These are phyloP conservation scores for Galaxias olidus DNA, from an alignment of 2,797 vertebrate species.

Conservation along the genomic window DNA sequence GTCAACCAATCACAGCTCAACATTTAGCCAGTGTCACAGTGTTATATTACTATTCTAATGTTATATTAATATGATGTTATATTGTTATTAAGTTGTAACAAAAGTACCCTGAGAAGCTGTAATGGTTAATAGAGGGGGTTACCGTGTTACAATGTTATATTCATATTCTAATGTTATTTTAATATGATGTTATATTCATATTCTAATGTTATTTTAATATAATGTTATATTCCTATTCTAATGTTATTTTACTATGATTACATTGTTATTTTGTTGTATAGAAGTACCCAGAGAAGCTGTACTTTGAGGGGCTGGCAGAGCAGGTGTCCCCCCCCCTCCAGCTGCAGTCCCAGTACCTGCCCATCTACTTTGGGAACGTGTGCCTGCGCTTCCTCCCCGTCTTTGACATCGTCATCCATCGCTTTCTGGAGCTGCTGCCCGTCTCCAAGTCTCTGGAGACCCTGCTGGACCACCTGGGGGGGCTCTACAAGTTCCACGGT, in stretches of 20 bases:
- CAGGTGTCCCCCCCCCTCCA: conserved; percentile 96
- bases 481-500: conserved; percentile 99
- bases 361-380: conserved; percentile 98
- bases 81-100: no score
- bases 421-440: conserved; percentile 95
- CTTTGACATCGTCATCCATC: conserved; percentile 98
- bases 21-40: no score
- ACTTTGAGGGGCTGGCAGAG: conserved; percentile 97
- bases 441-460: conserved; percentile 98
- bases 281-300: conserved; percentile 99
- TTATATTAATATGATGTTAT: no score
- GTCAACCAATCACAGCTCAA: no score
- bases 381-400: conserved; percentile 97
- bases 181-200: no score
- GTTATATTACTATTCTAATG: no score
- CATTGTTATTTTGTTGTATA: conserved; percentile 51
- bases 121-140: no score
- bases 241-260: not conserved
- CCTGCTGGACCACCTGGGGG: conserved; percentile 93
- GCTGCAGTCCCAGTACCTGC: conserved; percentile 92
- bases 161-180: no score
- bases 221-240: not conserved
- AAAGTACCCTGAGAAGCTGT: no score
- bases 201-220: no score
- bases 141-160: no score